phyloP scores from a whole-genome alignment of 1,140 invertebrate genomes.

The Musca domestica region DNA sequence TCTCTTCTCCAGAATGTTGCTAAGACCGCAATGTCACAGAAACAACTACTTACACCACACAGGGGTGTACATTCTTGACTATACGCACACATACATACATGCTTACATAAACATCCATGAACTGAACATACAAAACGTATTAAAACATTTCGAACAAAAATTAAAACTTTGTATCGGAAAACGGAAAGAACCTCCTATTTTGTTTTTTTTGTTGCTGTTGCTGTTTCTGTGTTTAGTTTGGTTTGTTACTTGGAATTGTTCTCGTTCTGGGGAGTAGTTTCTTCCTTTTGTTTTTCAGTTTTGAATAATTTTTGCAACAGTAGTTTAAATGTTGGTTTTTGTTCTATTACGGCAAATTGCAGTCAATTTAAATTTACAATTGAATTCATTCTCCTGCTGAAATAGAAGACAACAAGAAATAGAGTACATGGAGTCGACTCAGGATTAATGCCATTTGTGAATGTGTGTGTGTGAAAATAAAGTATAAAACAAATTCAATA shows the following conservation, averaged over 20 bases:
- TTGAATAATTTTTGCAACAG: conserved; percentile 1
- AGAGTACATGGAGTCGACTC: background rate
- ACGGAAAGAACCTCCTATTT: conserved; percentile 12
- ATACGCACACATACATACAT: background rate
- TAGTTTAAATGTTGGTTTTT: conserved; percentile 12
- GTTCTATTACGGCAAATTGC: conserved; percentile 39
- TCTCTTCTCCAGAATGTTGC: conserved; percentile 28
- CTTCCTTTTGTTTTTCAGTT: background rate
- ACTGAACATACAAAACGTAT: background rate
- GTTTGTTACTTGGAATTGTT: background rate
- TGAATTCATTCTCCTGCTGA: conserved; percentile 34
- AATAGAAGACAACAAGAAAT: background rate
- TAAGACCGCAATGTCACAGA: too few relatives aligned
- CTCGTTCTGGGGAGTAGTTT: too few relatives aligned
- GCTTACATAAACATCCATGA: background rate
- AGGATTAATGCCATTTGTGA: too few relatives aligned
- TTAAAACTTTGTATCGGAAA: conserved; percentile 18
- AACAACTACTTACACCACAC: too few relatives aligned
- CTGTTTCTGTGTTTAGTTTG: background rate
- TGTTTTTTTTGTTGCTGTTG: background rate
- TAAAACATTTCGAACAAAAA: conserved; percentile 1
- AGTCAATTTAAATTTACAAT: conserved; percentile 54
- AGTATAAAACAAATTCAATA: too few relatives aligned
- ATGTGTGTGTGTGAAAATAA: too few relatives aligned
- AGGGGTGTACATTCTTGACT: too few relatives aligned